phyloP scores from a whole-genome alignment of 1,140 invertebrate genomes.

The Bombus waltoni region DNA sequence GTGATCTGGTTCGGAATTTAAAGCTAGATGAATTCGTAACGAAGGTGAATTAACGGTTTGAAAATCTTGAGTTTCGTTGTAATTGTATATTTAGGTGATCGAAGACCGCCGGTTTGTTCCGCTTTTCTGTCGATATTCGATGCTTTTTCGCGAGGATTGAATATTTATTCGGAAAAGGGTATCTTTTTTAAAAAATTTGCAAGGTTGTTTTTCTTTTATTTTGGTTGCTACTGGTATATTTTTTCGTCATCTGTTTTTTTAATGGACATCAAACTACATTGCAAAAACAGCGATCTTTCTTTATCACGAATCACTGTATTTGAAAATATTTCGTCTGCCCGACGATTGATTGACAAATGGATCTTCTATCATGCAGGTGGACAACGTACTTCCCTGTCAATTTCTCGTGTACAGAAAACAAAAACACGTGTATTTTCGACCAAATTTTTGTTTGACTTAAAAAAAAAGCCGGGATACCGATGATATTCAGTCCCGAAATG shows the following conservation, averaged over 20 bases:
- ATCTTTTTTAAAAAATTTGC: background rate
- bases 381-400: background rate
- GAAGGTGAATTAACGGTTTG: background rate
- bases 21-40: background rate
- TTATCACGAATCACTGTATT: slow-evolving; percentile 8
- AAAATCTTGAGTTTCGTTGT: background rate
- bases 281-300: background rate
- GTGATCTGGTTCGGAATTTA: background rate
- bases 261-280: background rate
- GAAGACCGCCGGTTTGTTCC: background rate
- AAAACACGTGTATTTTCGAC: background rate
- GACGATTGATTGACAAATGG: background rate
- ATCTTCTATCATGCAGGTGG: slow-evolving; percentile 8
- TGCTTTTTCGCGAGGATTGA: background rate
- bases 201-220: background rate
- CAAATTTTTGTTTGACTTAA: background rate
- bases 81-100: background rate
- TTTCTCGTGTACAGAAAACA: background rate
- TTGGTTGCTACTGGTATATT: too few relatives aligned
- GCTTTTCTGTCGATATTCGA: background rate
- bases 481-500: background rate
- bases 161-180: background rate
- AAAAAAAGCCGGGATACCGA: background rate
- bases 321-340: background rate
- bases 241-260: background rate